Percentiles rank a stretch among this genome's conserved stretches.
Evolutionary conservation across 2,113 vertebrate species (phyloP).

Genomic region (Colius striatus): DNA sequence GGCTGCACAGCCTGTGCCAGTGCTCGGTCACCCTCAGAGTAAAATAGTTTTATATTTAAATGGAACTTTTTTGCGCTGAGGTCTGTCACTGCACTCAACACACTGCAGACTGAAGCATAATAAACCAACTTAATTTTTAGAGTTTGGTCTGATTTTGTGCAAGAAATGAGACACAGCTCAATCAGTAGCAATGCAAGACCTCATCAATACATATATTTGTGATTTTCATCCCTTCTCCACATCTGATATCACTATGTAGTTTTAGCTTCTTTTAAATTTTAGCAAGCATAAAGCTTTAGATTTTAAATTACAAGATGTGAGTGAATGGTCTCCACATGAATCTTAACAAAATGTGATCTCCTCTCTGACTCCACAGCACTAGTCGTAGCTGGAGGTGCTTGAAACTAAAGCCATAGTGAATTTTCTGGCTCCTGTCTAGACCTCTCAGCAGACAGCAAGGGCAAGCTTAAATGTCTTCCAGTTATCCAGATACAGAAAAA

Average conservation of each 20-base stretch:
- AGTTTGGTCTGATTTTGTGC: not conserved
- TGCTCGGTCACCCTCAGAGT: no score
- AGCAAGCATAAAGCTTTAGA: not conserved
- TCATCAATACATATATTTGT: not conserved
- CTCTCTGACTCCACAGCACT: not conserved
- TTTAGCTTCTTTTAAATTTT: not conserved
- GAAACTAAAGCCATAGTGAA: not conserved
- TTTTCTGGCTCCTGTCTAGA: not conserved
- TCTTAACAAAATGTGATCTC: not conserved
- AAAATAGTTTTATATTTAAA: no score
- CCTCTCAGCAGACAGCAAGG: not conserved
- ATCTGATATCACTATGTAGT: not conserved
- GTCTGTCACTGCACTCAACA: not conserved
- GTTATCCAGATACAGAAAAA: not conserved
- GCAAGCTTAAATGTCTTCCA: not conserved
- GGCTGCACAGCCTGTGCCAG: no score
- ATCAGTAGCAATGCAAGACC: not conserved
- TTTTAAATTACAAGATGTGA: not conserved
- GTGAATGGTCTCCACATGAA: not conserved
- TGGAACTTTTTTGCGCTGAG: not conserved
- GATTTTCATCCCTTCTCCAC: not conserved
- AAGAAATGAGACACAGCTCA: not conserved
- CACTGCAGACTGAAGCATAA: not conserved
- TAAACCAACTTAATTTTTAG: not conserved
- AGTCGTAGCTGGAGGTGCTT: not conserved